Evolutionary conservation across 2,113 vertebrate genomes (phyloP).

Genomic region (Cacatua alba): DNA sequence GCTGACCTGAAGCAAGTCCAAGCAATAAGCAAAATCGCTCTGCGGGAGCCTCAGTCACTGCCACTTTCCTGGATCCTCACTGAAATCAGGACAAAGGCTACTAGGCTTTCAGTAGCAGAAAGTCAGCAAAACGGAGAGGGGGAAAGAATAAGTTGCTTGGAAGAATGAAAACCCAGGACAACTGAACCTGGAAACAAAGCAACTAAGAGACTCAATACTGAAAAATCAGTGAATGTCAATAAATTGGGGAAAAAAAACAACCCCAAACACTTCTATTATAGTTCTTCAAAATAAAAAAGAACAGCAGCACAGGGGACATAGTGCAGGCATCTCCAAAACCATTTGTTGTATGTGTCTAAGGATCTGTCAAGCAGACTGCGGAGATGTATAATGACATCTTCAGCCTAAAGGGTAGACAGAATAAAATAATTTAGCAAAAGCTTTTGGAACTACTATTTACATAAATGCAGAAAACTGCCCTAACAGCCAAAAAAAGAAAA

Average conservation of each 20-base stretch:
- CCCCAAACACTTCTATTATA: background rate
- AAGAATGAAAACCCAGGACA: background rate
- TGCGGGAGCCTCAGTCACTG: background rate
- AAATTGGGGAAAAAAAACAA: background rate
- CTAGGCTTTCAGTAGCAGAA: background rate
- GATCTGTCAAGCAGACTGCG: background rate
- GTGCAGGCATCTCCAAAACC: background rate
- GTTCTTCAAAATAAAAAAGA: background rate
- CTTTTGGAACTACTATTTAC: background rate
- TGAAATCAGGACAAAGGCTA: background rate
- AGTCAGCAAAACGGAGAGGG: fast-evolving
- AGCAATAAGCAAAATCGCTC: background rate
- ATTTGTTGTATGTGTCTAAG: background rate
- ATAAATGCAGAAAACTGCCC: background rate
- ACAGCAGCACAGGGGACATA: background rate
- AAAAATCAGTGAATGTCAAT: background rate
- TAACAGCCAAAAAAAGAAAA: background rate
- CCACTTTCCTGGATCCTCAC: background rate
- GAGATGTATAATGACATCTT: background rate
- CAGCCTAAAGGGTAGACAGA: background rate
- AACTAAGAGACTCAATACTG: background rate
- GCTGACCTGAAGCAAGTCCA: background rate
- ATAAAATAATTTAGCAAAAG: background rate
- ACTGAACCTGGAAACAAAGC: background rate
- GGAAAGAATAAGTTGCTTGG: background rate